Percentiles rank a stretch among this genome's conserved stretches.
These are phyloP conservation scores for Rhynchonema sp. DNA, from an alignment of 2,888 invertebrate genomes.

Conservation along the genomic window DNA sequence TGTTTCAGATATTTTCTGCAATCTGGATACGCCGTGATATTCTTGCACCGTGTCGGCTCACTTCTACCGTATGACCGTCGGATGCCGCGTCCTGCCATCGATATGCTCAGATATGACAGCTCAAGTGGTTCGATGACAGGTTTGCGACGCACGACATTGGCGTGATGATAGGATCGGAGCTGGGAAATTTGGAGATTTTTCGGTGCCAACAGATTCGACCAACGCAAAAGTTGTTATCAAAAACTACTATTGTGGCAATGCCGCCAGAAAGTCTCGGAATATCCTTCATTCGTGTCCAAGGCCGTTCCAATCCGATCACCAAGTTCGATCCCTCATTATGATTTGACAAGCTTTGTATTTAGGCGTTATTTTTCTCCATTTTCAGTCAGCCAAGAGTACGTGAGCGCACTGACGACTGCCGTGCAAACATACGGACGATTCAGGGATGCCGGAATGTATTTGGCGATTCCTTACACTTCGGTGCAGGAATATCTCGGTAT, in stretches of 20 bases:
- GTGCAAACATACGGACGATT: neutral
- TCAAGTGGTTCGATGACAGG: too few species aligned
- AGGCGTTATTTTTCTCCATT: too few species aligned
- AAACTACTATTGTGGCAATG: too few species aligned
- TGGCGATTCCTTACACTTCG: neutral
- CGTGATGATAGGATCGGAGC: neutral
- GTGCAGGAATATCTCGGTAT: neutral
- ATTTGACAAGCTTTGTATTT: too few species aligned
- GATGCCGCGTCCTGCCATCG: neutral
- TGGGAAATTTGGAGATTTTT: neutral
- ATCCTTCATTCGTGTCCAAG: too few species aligned
- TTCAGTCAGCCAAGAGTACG: neutral
- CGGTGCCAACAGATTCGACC: neutral
- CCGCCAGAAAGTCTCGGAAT: too few species aligned
- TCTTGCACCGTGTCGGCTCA: constrained; percentile 71
- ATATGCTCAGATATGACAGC: neutral
- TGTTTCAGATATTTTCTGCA: constrained; percentile 50
- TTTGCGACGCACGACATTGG: too few species aligned
- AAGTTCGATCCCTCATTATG: too few species aligned
- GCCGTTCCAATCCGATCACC: too few species aligned
- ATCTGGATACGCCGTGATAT: constrained; percentile 67
- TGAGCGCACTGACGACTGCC: neutral
- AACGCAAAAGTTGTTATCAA: too few species aligned
- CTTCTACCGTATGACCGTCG: constrained; percentile 75
- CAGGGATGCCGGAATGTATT: neutral